These are phyloP conservation scores for Balearica regulorum DNA, from an alignment of 2,797 vertebrate genomes.

Conservation along the genomic window DNA sequence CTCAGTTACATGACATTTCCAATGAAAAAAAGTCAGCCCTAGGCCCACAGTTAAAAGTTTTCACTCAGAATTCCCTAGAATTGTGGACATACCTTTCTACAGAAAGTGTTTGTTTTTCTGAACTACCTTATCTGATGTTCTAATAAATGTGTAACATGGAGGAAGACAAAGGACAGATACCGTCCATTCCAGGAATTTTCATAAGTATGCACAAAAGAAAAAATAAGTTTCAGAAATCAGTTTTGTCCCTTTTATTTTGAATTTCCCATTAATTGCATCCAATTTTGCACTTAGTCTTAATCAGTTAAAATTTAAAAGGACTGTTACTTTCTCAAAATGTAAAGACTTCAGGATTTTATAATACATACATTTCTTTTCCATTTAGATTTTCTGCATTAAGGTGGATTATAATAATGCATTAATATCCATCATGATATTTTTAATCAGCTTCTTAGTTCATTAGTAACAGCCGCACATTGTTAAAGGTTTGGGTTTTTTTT, in stretches of 20 bases:
- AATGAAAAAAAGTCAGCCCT: not conserved
- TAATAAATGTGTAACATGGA: not conserved
- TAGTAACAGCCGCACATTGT: constrained; percentile 47
- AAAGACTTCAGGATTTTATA: not conserved
- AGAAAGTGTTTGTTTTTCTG: not conserved
- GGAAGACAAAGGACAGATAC: not conserved
- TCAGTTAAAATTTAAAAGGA: constrained; percentile 24
- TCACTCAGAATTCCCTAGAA: not conserved
- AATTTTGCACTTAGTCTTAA: constrained; percentile 19
- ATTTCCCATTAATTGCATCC: not conserved
- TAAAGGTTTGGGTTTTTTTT: not conserved
- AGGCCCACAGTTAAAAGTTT: constrained; percentile 1
- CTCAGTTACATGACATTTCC: constrained; percentile 41
- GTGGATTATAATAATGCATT: constrained; percentile 47
- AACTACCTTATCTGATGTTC: not conserved
- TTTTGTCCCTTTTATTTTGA: constrained; percentile 11
- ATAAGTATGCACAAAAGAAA: not conserved
- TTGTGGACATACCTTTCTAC: not conserved
- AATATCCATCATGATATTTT: constrained; percentile 38
- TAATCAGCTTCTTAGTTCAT: constrained; percentile 35
- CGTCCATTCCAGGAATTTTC: not conserved
- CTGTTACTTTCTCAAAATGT: constrained; percentile 35
- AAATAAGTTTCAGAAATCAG: not conserved
- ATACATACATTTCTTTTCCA: not conserved
- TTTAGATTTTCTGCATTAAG: constrained; percentile 30